Evolutionary conservation across 1,140 invertebrate genomes (phyloP).

Genomic region (Limonius californicus): DNA sequence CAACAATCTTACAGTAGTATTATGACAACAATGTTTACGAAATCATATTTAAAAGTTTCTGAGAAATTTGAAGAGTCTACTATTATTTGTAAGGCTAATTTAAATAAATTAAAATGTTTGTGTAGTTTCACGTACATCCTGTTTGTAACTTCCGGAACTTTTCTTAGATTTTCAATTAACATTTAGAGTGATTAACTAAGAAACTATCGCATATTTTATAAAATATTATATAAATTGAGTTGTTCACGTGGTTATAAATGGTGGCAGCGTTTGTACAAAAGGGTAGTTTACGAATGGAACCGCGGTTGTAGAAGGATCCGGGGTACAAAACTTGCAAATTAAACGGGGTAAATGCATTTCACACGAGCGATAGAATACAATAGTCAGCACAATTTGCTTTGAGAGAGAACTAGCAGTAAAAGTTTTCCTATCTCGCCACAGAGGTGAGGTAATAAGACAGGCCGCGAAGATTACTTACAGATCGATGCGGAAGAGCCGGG

Average conservation of each 20-base stretch:
- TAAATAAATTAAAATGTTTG: too few relatives aligned
- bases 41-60: too few relatives aligned
- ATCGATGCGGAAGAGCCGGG: conserved; percentile 30
- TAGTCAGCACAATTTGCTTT: conserved; percentile 3
- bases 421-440: not conserved
- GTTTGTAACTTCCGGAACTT: not conserved
- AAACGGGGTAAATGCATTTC: conserved; percentile 3
- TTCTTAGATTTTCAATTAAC: not conserved
- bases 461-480: conserved; percentile 27
- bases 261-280: too few relatives aligned
- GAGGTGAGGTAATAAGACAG: conserved; percentile 9
- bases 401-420: conserved; percentile 3
- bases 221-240: too few relatives aligned
- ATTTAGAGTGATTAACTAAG: too few relatives aligned
- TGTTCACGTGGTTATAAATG: too few relatives aligned
- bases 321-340: not conserved
- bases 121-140: not conserved
- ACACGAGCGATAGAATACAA: conserved; percentile 11
- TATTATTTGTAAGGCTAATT: too few relatives aligned
- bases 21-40: too few relatives aligned
- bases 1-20: too few relatives aligned
- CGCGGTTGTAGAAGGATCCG: not conserved
- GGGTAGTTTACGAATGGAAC: too few relatives aligned
- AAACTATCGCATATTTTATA: too few relatives aligned
- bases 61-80: too few relatives aligned